Conservation (phyloP, 2,113 vertebrate genomes). For the Coreoperca whiteheadi region DNA sequence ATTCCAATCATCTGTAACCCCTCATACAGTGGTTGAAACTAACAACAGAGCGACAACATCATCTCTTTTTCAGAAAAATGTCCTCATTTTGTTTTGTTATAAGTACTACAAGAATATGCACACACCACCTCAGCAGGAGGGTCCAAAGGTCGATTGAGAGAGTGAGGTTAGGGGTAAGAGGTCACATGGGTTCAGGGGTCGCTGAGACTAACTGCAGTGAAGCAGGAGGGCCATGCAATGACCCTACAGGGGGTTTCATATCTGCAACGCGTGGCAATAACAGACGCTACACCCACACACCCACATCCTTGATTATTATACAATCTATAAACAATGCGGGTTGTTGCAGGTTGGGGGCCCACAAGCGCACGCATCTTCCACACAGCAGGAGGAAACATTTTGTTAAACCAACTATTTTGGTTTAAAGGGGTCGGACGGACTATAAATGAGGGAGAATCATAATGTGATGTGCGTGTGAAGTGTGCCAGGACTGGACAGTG, state of each 20-base stretch:
- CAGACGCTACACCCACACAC: constrained; percentile 36
- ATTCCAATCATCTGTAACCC: background rate
- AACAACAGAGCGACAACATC: background rate
- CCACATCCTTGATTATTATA: constrained; percentile 42
- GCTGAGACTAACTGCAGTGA: constrained; percentile 63
- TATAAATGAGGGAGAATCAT: constrained; percentile 29
- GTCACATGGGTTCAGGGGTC: constrained; percentile 76
- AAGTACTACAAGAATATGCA: constrained; percentile 7
- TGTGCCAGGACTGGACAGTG: constrained; percentile 25
- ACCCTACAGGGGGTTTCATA: constrained; percentile 70
- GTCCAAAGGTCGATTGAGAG: constrained; percentile 29
- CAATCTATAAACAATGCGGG: constrained; percentile 52
- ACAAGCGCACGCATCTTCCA: constrained; percentile 23
- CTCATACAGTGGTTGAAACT: background rate
- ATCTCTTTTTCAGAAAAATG: background rate
- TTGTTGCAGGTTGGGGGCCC: constrained; percentile 43
- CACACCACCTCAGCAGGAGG: constrained; percentile 55
- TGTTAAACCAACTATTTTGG: constrained; percentile 28
- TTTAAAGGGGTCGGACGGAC: background rate
- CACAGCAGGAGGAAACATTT: constrained; percentile 46
- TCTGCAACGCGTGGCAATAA: constrained; percentile 72
- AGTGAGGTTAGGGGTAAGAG: constrained; percentile 59
- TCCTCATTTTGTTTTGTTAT: background rate
- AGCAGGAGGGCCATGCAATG: constrained; percentile 37
- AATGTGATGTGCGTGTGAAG: constrained; percentile 44